A percentile compares a stretch with the other conserved stretches of the same genome.
Evolutionary conservation across 2,113 vertebrate species (phyloP).

Genomic region (Tetrax tetrax): DNA sequence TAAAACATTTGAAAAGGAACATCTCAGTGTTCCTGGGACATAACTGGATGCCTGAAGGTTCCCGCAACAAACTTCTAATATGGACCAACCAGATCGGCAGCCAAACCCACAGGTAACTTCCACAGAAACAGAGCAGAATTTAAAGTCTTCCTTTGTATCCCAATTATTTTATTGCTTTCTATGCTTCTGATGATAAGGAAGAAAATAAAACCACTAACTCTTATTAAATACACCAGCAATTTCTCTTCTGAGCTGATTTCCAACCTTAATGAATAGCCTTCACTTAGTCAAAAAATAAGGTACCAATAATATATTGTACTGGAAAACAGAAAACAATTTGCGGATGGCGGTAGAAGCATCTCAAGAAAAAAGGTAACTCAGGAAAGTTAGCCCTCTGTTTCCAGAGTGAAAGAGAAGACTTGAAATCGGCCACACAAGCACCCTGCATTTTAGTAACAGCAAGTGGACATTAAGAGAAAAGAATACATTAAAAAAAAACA

Average conservation of each 20-base stretch:
- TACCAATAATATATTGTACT: background rate
- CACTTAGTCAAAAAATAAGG: background rate
- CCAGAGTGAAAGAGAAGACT: background rate
- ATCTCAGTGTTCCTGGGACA: background rate
- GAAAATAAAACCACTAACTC: background rate
- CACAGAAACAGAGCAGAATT: background rate
- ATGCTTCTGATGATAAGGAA: background rate
- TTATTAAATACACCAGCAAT: background rate
- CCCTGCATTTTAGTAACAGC: background rate
- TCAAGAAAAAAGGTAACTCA: background rate
- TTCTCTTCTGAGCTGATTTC: background rate
- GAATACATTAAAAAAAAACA: background rate
- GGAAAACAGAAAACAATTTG: background rate
- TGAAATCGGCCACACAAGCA: background rate
- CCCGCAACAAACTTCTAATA: background rate
- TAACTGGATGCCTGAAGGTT: background rate
- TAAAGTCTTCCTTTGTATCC: background rate
- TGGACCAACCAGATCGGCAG: background rate
- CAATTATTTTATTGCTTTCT: background rate
- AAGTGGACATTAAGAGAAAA: background rate
- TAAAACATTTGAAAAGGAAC: background rate
- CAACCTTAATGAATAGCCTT: background rate
- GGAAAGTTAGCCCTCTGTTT: background rate
- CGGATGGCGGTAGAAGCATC: background rate
- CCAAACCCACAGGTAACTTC: background rate